Conservation (phyloP, 2,888 invertebrate species). For the Drosophila austrosaltans region DNA sequence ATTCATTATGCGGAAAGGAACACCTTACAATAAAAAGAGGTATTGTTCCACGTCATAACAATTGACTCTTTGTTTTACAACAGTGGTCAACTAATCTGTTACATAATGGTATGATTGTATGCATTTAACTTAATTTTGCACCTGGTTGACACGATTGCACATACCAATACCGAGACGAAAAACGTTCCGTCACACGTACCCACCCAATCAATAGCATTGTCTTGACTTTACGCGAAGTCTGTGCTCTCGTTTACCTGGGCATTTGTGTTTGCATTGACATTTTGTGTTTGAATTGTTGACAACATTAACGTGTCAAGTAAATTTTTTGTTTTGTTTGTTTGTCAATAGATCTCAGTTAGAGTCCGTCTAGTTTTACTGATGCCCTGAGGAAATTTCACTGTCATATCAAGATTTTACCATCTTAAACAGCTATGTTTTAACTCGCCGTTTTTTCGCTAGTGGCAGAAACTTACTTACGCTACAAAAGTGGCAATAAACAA, state of each 20-base stretch:
- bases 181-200: too few species aligned
- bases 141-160: constrained; percentile 3
- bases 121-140: constrained; percentile 4
- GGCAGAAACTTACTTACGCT: constrained; percentile 54
- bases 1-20: not conserved
- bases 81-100: constrained; percentile 21
- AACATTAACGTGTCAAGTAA: constrained; percentile 20
- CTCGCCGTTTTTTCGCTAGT: constrained; percentile 30
- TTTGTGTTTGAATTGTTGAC: constrained; percentile 33
- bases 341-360: not conserved
- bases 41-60: constrained; percentile 6
- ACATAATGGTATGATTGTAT: not conserved
- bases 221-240: constrained; percentile 15
- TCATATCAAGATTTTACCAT: constrained; percentile 52
- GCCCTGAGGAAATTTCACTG: constrained; percentile 34
- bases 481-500: not conserved
- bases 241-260: not conserved
- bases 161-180: not conserved
- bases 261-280: constrained; percentile 34
- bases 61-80: constrained; percentile 17
- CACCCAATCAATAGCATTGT: constrained; percentile 3
- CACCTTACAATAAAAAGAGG: not conserved
- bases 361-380: not conserved
- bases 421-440: constrained; percentile 50
- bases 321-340: constrained; percentile 2